These are phyloP conservation scores for Cheilosia impressa DNA, from an alignment of 2,888 invertebrate species.

Conservation along the genomic window DNA sequence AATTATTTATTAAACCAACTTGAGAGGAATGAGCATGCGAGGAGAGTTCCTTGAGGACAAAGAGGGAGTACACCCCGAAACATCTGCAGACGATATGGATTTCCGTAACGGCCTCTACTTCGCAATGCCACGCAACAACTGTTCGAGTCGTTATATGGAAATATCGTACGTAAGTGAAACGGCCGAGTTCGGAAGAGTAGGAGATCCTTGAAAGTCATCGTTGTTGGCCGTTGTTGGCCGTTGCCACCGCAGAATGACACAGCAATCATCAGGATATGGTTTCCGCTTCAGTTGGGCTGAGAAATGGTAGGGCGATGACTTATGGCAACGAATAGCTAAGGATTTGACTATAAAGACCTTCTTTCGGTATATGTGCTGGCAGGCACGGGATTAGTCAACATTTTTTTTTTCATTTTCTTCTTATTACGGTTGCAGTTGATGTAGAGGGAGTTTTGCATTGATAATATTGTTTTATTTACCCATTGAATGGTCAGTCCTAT, in stretches of 20 bases:
- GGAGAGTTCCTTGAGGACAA: conserved; percentile 45
- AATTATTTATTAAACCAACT: conserved; percentile 69
- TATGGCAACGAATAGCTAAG: conserved; percentile 10
- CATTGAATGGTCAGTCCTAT: neutral
- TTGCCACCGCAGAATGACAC: conserved; percentile 62
- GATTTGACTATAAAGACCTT: too few relatives aligned
- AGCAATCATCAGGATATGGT: conserved; percentile 60
- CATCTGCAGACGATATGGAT: conserved; percentile 74
- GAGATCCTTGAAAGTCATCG: conserved; percentile 26
- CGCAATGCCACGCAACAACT: conserved; percentile 70
- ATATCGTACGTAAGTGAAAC: conserved; percentile 54
- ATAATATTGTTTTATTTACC: neutral
- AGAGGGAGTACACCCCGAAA: conserved; percentile 32
- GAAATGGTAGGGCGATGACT: conserved; percentile 46
- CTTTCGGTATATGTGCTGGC: neutral
- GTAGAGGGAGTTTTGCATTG: neutral
- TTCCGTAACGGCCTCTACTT: conserved; percentile 51
- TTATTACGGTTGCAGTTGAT: neutral
- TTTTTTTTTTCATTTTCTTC: neutral
- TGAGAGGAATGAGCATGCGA: neutral
- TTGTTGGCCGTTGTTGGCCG: conserved; percentile 1
- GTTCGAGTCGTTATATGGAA: conserved; percentile 71
- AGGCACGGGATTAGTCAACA: conserved; percentile 11
- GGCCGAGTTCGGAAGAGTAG: conserved; percentile 11
- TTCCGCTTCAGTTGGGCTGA: conserved; percentile 57